These are phyloP conservation scores for Cryptoprocta ferox DNA, from an alignment of 2,797 vertebrate genomes.

Conservation along the genomic window DNA sequence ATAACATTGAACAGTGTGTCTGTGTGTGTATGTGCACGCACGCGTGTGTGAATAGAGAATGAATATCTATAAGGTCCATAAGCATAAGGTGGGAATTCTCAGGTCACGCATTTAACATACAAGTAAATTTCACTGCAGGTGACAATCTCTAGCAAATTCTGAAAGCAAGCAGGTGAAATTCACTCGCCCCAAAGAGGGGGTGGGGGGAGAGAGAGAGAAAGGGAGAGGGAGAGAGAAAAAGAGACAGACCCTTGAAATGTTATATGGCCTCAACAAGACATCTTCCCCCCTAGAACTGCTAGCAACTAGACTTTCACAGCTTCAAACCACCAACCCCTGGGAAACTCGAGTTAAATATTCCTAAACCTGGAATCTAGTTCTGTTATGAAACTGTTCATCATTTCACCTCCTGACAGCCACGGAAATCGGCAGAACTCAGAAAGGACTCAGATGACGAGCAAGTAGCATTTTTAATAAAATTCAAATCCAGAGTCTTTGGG, in stretches of 20 bases:
- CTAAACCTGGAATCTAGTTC: conserved; percentile 78
- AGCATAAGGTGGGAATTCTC: conserved; percentile 56
- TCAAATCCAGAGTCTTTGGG: conserved; percentile 59
- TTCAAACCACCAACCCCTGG: conserved; percentile 65
- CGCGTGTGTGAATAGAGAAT: conserved; percentile 3
- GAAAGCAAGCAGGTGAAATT: conserved; percentile 51
- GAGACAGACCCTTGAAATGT: not conserved
- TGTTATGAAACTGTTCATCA: conserved; percentile 81
- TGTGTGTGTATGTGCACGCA: not conserved
- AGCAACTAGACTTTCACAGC: conserved; percentile 53
- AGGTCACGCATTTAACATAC: conserved; percentile 46
- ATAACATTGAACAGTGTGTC: not conserved
- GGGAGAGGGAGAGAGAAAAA: not conserved
- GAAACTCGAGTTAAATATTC: conserved; percentile 76
- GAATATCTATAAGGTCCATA: conserved; percentile 15
- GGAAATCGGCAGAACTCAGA: conserved; percentile 73
- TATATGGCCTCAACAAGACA: not conserved
- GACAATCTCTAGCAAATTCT: conserved; percentile 23
- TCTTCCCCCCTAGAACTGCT: not conserved
- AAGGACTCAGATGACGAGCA: conserved; percentile 59
- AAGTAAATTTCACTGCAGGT: conserved; percentile 51
- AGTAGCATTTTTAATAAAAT: conserved; percentile 74
- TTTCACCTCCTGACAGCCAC: conserved; percentile 74
- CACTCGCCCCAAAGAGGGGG: not conserved
- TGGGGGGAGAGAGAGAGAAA: not conserved